Evolutionary conservation across 2,888 invertebrate genomes (phyloP).

Genomic region (Drosophila paramelanica): DNA sequence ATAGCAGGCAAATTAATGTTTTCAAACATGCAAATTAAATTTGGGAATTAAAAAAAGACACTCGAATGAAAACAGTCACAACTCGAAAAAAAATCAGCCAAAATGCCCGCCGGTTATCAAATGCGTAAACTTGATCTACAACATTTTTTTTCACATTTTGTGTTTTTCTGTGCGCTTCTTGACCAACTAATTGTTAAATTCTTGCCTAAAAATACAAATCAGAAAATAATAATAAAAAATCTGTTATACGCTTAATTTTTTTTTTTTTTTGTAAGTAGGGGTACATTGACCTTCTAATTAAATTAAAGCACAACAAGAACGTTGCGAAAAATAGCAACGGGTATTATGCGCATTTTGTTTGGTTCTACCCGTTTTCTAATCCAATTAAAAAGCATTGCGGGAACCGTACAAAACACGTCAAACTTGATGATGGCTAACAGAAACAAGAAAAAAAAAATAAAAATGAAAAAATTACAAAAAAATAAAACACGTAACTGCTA

Average conservation of each 20-base stretch:
- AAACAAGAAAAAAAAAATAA: neutral
- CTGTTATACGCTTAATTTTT: conserved; percentile 24
- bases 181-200: conserved; percentile 54
- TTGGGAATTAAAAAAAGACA: conserved; percentile 30
- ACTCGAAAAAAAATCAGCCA: conserved; percentile 5
- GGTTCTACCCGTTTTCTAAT: conserved; percentile 60
- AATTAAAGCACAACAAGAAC: conserved; percentile 58
- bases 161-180: conserved; percentile 25
- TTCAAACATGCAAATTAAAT: conserved; percentile 68
- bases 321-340: conserved; percentile 59
- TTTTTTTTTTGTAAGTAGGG: conserved; percentile 23
- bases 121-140: conserved; percentile 55
- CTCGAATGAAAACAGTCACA: conserved; percentile 28
- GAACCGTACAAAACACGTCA: conserved; percentile 55
- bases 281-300: conserved; percentile 71
- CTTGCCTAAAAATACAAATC: conserved; percentile 29
- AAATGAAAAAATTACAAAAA: neutral
- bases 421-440: conserved; percentile 28
- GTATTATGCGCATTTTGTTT: conserved; percentile 59
- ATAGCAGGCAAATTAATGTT: conserved; percentile 63
- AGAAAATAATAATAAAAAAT: conserved; percentile 11
- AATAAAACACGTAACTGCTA: conserved; percentile 48
- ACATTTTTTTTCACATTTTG: conserved; percentile 26
- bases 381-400: conserved; percentile 67
- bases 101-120: conserved; percentile 41